A percentile compares a stretch with the other conserved stretches of the same genome.
Evolutionary conservation across 2,797 vertebrate genomes (phyloP).

Genomic region (Microcaecilia unicolor): DNA sequence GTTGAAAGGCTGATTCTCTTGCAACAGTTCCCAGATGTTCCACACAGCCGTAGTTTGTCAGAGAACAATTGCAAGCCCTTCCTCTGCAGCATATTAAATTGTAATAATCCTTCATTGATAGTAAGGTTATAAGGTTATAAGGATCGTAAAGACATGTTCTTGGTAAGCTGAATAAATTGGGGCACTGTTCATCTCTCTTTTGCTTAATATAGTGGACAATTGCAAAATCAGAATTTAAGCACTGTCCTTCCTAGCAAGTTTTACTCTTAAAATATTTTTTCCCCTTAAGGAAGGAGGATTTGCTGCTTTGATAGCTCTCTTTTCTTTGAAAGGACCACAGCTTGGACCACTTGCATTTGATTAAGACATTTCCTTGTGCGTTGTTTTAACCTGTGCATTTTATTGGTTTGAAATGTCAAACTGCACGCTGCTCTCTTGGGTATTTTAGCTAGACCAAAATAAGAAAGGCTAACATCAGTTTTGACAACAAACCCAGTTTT

Average conservation of each 20-base stretch:
- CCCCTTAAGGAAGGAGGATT: neutral
- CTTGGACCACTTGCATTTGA: constrained; percentile 6
- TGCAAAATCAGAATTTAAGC: constrained; percentile 10
- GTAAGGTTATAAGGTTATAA: neutral
- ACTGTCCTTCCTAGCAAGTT: too few relatives aligned
- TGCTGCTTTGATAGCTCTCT: constrained; percentile 20
- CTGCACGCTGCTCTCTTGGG: constrained; percentile 18
- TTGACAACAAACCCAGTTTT: constrained; percentile 64
- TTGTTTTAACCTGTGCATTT: constrained; percentile 21
- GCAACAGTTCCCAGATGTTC: neutral
- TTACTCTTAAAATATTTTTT: constrained; percentile 12
- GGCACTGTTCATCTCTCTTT: neutral
- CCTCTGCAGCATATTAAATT: neutral
- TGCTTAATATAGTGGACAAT: constrained; percentile 6
- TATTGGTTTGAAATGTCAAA: constrained; percentile 33
- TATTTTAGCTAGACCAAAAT: constrained; percentile 44
- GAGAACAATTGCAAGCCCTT: neutral
- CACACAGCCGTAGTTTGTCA: neutral
- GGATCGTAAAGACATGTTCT: constrained; percentile 4
- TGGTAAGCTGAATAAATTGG: neutral
- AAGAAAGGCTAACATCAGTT: constrained; percentile 51
- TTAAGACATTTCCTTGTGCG: constrained; percentile 19
- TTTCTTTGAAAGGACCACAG: constrained; percentile 23
- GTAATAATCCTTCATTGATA: constrained; percentile 3
- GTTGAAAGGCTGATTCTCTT: neutral